phyloP scores from a whole-genome alignment of 2,797 vertebrate genomes.

The Mus minutoides region DNA sequence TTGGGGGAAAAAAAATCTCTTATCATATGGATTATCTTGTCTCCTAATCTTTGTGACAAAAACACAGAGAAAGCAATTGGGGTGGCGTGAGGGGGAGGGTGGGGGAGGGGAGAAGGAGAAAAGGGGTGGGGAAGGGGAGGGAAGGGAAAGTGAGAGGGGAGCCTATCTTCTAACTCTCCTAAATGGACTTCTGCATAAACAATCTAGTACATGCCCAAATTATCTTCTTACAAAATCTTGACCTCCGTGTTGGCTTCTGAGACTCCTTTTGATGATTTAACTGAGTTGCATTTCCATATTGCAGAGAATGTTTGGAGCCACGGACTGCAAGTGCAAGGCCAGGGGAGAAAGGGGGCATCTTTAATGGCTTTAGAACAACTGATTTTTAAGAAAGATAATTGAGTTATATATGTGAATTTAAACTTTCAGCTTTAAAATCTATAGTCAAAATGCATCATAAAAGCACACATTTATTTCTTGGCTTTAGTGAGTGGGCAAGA shows the following conservation, averaged over 20 bases:
- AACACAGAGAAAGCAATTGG: not conserved
- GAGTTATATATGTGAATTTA: not conserved
- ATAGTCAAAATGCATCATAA: not conserved
- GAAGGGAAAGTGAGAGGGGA: not conserved
- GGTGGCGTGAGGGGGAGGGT: not conserved
- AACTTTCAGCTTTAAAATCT: conserved; percentile 28
- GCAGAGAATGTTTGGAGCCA: not conserved
- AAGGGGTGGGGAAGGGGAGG: no score
- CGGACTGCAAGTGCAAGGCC: not conserved
- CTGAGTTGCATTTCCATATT: not conserved
- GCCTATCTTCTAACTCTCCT: not conserved
- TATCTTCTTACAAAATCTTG: not conserved
- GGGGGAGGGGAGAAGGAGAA: not conserved
- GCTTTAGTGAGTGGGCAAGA: conserved; percentile 16
- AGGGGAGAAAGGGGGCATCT: not conserved
- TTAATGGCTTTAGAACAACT: not conserved
- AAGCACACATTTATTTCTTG: not conserved
- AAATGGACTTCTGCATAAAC: not conserved
- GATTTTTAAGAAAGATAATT: conserved; percentile 35
- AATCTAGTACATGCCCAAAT: not conserved
- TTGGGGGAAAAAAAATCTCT: conserved; percentile 1
- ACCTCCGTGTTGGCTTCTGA: not conserved
- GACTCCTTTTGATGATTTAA: conserved; percentile 21
- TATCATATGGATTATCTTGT: not conserved
- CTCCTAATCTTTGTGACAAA: not conserved